Evolutionary conservation across 1,140 invertebrate species (phyloP).

Genomic region (Linepithema humile): DNA sequence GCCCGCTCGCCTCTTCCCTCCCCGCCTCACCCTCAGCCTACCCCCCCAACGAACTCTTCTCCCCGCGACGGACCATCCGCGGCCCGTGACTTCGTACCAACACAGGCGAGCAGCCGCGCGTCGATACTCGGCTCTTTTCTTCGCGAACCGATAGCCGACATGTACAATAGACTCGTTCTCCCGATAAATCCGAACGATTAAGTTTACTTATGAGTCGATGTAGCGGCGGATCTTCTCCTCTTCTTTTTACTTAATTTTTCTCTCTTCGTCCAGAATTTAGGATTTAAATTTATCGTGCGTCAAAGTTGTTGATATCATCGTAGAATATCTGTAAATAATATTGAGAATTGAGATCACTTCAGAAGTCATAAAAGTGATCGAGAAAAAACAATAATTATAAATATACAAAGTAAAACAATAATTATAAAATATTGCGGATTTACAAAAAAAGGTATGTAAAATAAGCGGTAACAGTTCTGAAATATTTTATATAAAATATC

Average conservation of each 20-base stretch:
- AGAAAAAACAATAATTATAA: too few relatives aligned
- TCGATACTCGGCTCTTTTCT: background rate
- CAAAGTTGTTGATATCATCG: background rate
- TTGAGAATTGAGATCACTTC: too few relatives aligned
- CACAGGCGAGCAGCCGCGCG: background rate
- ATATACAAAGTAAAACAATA: background rate
- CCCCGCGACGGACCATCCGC: constrained; percentile 17
- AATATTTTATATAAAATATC: background rate
- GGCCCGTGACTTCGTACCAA: constrained; percentile 43
- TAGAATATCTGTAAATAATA: background rate
- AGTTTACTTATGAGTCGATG: constrained; percentile 4
- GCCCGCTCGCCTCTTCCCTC: constrained; percentile 74
- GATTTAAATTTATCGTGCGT: background rate
- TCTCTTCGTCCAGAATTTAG: background rate
- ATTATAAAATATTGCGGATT: background rate
- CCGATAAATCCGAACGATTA: background rate
- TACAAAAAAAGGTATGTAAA: background rate
- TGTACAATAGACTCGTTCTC: background rate
- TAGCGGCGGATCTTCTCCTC: background rate
- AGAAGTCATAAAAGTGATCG: too few relatives aligned
- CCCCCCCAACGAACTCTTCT: constrained; percentile 9
- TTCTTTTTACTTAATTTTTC: background rate
- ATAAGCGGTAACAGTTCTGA: background rate
- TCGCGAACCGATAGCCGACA: constrained; percentile 12
- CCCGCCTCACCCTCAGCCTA: constrained; percentile 15